Evolutionary conservation across 2,888 invertebrate genomes (phyloP).

Genomic region (Microchrysa polita): DNA sequence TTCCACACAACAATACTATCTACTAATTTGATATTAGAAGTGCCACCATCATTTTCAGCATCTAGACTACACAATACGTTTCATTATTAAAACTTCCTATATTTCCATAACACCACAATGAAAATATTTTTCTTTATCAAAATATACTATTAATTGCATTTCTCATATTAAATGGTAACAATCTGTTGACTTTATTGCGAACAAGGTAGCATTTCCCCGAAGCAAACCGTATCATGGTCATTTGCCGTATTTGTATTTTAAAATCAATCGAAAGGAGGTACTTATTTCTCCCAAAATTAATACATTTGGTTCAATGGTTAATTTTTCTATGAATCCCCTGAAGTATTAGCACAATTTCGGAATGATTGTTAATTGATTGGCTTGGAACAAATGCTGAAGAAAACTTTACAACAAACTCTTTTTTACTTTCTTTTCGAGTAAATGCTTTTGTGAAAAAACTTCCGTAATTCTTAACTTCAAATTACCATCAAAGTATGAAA

Average conservation of each 20-base stretch:
- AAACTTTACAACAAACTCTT: too few relatives aligned
- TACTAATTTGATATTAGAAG: conserved; percentile 27
- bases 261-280: neutral
- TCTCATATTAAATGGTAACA: neutral
- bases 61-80: neutral
- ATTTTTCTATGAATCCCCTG: conserved; percentile 23
- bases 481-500: too few relatives aligned
- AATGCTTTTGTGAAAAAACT: too few relatives aligned
- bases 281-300: neutral
- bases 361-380: conserved; percentile 26
- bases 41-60: conserved; percentile 20
- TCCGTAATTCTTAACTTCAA: too few relatives aligned
- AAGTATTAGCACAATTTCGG: conserved; percentile 37
- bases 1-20: neutral
- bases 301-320: neutral
- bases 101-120: neutral
- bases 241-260: conserved; percentile 48
- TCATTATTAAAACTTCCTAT: conserved; percentile 13
- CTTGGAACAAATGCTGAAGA: neutral
- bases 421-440: too few relatives aligned
- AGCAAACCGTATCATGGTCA: conserved; percentile 33
- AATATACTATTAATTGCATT: neutral
- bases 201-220: conserved; percentile 22
- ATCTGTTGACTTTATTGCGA: conserved; percentile 6
- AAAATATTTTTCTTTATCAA: neutral